These are phyloP conservation scores for Dasyprocta punctata DNA, from an alignment of 2,113 vertebrate genomes.

Conservation along the genomic window DNA sequence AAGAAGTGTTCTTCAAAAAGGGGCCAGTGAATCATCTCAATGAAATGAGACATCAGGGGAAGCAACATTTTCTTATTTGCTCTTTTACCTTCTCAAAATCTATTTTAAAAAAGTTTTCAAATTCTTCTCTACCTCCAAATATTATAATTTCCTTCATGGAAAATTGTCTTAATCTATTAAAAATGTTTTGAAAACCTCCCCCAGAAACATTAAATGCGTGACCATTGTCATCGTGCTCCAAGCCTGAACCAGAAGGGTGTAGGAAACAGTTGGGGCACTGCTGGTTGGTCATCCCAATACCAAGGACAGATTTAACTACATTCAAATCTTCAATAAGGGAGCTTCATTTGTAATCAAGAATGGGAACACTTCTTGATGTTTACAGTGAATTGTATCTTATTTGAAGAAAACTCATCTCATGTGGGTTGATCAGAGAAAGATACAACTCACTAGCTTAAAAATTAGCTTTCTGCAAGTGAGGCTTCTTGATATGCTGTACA, in stretches of 20 bases:
- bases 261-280: not conserved
- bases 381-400: not conserved
- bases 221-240: not conserved
- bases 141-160: not conserved
- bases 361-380: slow-evolving; percentile 3
- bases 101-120: not conserved
- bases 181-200: not conserved
- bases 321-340: not conserved
- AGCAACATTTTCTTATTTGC: not conserved
- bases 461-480: slow-evolving; percentile 50
- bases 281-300: not conserved
- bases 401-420: slow-evolving; percentile 31
- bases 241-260: not conserved
- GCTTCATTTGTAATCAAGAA: not conserved
- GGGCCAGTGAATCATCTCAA: not conserved
- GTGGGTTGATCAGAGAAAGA: not conserved
- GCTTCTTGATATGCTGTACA: not conserved
- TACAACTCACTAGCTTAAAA: slow-evolving; percentile 16
- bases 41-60: not conserved
- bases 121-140: not conserved
- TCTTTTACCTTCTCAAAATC: not conserved
- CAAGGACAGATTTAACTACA: not conserved
- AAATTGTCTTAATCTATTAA: not conserved
- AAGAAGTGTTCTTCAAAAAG: not conserved
- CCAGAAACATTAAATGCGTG: not conserved